These are phyloP conservation scores for Corydoras sp. DNA, from an alignment of 2,113 vertebrate genomes.

Conservation along the genomic window DNA sequence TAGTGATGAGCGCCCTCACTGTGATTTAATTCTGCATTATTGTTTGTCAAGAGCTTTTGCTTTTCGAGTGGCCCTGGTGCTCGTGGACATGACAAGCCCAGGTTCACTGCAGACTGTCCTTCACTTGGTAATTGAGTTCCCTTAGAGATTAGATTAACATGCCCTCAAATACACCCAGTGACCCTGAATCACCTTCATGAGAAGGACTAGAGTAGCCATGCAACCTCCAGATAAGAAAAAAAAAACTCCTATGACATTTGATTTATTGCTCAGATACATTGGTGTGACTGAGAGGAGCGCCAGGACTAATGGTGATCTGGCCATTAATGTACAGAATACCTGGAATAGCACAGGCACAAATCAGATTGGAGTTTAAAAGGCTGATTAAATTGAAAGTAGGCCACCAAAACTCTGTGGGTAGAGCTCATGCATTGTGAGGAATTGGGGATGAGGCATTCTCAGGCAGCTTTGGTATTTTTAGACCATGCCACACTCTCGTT, in stretches of 20 bases:
- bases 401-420: constrained; percentile 15
- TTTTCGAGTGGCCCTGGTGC: constrained; percentile 1
- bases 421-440: not conserved
- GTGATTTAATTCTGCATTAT: constrained; percentile 46
- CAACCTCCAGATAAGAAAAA: constrained; percentile 10
- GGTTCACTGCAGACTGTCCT: constrained; percentile 28
- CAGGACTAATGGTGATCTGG: constrained; percentile 35
- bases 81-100: constrained; percentile 13
- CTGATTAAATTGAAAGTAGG: constrained; percentile 28
- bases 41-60: constrained; percentile 40
- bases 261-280: constrained; percentile 12
- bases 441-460: constrained; percentile 10
- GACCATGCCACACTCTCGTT: constrained; percentile 12
- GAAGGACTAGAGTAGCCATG: constrained; percentile 35
- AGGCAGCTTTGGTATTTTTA: not conserved
- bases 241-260: constrained; percentile 16
- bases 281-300: constrained; percentile 2
- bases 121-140: constrained; percentile 36
- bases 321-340: constrained; percentile 13
- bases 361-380: constrained; percentile 26
- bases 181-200: constrained; percentile 40
- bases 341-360: constrained; percentile 17
- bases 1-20: constrained; percentile 46
- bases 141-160: constrained; percentile 39
- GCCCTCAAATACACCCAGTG: constrained; percentile 41